A percentile compares a stretch with the other conserved stretches of the same genome.
Conservation (phyloP, 2,113 vertebrate genomes). For the Lichenostomus cassidix region DNA sequence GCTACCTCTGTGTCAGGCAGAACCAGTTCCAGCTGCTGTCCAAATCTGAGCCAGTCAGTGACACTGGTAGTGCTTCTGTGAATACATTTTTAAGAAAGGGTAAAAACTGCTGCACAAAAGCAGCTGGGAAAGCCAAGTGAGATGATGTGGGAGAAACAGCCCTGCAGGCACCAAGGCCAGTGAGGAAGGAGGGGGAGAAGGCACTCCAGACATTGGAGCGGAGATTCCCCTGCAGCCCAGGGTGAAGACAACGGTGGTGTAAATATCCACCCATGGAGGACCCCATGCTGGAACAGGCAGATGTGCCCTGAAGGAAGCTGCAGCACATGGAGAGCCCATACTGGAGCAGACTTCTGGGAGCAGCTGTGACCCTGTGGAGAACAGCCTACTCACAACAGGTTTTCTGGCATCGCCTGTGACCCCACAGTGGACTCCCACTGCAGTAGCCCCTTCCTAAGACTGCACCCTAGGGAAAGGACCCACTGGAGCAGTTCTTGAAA, state of each 20-base stretch:
- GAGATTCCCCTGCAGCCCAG: neutral
- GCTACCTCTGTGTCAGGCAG: neutral
- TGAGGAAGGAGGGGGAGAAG: neutral
- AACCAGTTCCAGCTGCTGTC: neutral
- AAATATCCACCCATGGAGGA: neutral
- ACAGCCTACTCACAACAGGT: neutral
- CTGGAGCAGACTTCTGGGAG: neutral
- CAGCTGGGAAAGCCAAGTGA: neutral
- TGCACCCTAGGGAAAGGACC: too few relatives aligned
- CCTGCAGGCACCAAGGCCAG: neutral
- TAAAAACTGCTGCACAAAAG: neutral
- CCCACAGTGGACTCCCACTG: fast-evolving
- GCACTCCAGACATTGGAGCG: neutral
- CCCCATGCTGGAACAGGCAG: neutral
- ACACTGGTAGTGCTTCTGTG: neutral
- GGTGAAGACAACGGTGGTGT: neutral
- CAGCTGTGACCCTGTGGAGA: neutral
- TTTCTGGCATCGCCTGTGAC: neutral
- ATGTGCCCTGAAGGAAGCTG: neutral
- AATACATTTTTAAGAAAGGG: neutral
- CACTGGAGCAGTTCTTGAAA: neutral
- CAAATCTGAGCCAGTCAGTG: neutral
- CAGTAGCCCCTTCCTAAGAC: neutral
- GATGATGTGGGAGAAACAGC: neutral
- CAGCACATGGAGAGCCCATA: neutral